phyloP scores from a whole-genome alignment of 2,113 vertebrate species.

The Equus przewalskii region DNA sequence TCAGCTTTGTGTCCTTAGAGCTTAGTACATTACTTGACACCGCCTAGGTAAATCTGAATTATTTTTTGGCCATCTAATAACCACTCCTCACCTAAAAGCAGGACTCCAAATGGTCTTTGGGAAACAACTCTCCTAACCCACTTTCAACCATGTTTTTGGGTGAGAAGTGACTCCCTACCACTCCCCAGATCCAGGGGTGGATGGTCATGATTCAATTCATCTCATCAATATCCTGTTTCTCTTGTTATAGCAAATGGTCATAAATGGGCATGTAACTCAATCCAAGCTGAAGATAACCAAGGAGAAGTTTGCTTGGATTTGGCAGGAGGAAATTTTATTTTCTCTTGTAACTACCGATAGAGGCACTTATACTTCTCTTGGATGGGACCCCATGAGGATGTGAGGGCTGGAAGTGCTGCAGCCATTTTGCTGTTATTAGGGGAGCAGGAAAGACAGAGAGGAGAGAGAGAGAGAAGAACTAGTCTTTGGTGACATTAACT shows the following conservation, averaged over 20 bases:
- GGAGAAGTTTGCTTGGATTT: not conserved
- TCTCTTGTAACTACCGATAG: not conserved
- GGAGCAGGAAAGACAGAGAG: not conserved
- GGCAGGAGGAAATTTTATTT: not conserved
- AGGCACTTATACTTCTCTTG: not conserved
- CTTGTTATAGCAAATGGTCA: not conserved
- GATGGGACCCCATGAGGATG: not conserved
- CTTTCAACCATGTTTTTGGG: not conserved
- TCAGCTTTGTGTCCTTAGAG: not conserved
- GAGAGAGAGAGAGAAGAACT: not conserved
- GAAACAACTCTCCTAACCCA: not conserved
- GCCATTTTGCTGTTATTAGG: not conserved
- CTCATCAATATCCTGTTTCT: not conserved
- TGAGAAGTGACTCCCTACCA: not conserved
- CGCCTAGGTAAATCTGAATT: not conserved
- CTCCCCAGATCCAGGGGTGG: too few species aligned
- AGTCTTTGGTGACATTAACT: not conserved
- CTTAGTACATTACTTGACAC: not conserved
- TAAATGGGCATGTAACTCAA: not conserved
- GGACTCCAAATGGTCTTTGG: not conserved
- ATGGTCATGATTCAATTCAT: not conserved
- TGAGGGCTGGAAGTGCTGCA: not conserved
- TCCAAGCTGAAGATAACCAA: not conserved
- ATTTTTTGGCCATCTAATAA: not conserved
- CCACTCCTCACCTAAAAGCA: not conserved